Evolutionary conservation across 2,797 vertebrate genomes (phyloP).

Genomic region (Gobio occitaniae): DNA sequence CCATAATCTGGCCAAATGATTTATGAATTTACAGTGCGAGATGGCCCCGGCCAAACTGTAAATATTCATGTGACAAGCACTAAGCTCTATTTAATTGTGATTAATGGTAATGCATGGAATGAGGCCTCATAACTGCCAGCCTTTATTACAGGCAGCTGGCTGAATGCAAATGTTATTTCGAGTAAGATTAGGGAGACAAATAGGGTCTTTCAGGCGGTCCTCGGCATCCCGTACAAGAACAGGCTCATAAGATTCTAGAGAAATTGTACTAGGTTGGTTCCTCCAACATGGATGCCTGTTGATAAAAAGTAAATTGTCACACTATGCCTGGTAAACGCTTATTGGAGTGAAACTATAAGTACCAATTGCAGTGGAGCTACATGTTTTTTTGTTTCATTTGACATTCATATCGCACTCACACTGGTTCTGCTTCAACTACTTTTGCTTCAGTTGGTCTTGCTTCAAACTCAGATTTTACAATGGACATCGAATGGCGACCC

Average conservation of each 20-base stretch:
- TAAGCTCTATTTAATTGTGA: conserved; percentile 81
- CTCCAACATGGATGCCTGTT: conserved; percentile 19
- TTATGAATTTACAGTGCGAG: conserved; percentile 80
- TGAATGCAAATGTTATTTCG: conserved; percentile 75
- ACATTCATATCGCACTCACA: background rate
- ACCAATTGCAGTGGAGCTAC: background rate
- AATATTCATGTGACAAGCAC: conserved; percentile 73
- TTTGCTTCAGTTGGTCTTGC: background rate
- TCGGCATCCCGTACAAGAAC: conserved; percentile 41
- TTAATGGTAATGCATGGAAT: conserved; percentile 76
- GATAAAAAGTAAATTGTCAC: conserved; percentile 24
- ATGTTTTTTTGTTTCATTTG: conserved; percentile 11
- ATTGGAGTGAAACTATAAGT: conserved; percentile 32
- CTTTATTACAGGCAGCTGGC: conserved; percentile 70
- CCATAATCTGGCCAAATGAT: conserved; percentile 79
- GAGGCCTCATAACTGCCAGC: conserved; percentile 68
- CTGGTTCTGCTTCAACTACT: background rate
- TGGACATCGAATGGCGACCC: background rate
- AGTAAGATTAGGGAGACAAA: conserved; percentile 73
- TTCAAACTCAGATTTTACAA: background rate
- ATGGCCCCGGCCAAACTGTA: conserved; percentile 70
- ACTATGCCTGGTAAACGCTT: conserved; percentile 22
- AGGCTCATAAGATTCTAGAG: conserved; percentile 42
- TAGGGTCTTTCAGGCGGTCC: conserved; percentile 58
- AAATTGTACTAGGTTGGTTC: conserved; percentile 25